Base-by-base conservation (phyloP, 2,888 invertebrate species). In the Osmoderma eremita region DNA sequence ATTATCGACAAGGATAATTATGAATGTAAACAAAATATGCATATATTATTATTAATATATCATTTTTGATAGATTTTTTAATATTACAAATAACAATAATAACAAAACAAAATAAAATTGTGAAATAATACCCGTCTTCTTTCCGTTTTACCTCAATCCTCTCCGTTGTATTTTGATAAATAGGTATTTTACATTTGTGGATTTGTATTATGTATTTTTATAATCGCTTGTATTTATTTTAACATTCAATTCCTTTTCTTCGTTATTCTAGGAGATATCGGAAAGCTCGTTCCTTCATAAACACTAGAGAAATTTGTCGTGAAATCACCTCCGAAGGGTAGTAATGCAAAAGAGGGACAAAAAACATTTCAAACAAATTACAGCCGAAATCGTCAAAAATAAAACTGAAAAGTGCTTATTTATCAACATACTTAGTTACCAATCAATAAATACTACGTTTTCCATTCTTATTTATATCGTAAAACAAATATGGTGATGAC, bases 371-470 rank as follows among this genome's bases (percentile, higher is more conserved):
- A 36, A 36, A 36, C 36, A 36, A 41, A 41, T 24, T 24, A 30
- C 5, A 30, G 30, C 30, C 30, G 6, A 30, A 30, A 13, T 5
- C 4, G 6, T 1, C 3, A 13, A 51, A 51, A 1, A 2, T 36
- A 15, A 45, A 24, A 17, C 36, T 48, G 39, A 20, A 49, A 65
- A 73, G 74, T 75, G 73, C 77, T 76, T 74, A 77, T 77, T 77
- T 78, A 75, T 77, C 76, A 75, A 77, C 73, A 70, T 74, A 76
- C 77, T 68, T 73, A 75, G 77, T 77, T 76, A 77, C 77, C 76
- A 75, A 69, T 70, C 67, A 5, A 24, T 22, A n/a, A n/a, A n/a
- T n/a, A n/a, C n/a, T n/a, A 68, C 58, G 63, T 65, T 56, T 61
- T 58, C 42, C 45, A 30, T 22, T 58, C 45, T 48, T 48, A 51